A percentile compares a stretch with the other conserved stretches of the same genome.
These are phyloP conservation scores for Holacanthus passer DNA, from an alignment of 2,113 vertebrate species.

Conservation along the genomic window DNA sequence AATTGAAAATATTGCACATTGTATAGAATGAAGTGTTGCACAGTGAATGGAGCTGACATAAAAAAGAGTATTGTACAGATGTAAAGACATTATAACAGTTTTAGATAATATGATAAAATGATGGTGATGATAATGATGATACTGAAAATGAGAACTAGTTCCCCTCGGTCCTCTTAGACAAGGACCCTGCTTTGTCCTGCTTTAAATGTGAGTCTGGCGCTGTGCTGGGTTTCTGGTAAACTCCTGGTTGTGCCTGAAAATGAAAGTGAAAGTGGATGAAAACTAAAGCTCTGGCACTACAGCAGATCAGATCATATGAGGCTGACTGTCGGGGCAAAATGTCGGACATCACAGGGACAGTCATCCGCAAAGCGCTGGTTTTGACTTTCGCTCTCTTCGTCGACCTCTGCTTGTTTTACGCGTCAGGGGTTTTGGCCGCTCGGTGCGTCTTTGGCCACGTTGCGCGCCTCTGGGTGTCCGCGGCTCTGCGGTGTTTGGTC, in stretches of 20 bases:
- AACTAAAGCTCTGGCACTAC: accelerated
- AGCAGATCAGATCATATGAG: not conserved
- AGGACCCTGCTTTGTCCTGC: no score
- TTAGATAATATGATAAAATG: not conserved
- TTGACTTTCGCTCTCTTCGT: accelerated
- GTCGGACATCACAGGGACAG: accelerated
- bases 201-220: accelerated
- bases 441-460: slow-evolving; percentile 25
- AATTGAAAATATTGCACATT: no score
- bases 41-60: no score
- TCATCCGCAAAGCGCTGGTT: not conserved
- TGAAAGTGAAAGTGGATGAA: slow-evolving; percentile 67
- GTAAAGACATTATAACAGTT: no score
- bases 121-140: not conserved
- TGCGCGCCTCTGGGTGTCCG: slow-evolving; percentile 60
- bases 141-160: not conserved
- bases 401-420: slow-evolving; percentile 67
- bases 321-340: slow-evolving; percentile 2
- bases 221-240: not conserved
- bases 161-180: not conserved
- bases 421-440: slow-evolving; percentile 3
- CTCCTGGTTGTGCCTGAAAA: not conserved
- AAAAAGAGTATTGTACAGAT: no score
- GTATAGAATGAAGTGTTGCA: no score
- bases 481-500: slow-evolving; percentile 58